phyloP scores from a whole-genome alignment of 2,888 invertebrate genomes.

The Salticus scenicus region DNA sequence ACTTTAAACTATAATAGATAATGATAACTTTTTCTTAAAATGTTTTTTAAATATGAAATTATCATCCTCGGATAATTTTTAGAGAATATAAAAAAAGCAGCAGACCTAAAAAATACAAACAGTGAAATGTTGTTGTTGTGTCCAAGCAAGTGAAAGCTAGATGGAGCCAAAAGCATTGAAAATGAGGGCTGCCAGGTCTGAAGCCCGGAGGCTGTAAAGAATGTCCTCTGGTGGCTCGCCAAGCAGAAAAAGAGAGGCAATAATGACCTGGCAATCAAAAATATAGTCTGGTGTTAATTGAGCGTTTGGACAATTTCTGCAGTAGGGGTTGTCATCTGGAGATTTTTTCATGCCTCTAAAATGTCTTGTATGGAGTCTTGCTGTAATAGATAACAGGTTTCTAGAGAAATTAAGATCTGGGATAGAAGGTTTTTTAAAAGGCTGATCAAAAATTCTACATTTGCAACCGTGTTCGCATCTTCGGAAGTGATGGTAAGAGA shows the following conservation, averaged over 20 bases:
- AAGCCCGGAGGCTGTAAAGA: too few relatives aligned
- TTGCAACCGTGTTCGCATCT: neutral
- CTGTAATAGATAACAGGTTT: neutral
- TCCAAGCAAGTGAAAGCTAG: too few relatives aligned
- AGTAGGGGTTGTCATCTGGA: neutral
- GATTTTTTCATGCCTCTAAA: neutral
- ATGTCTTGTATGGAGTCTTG: neutral
- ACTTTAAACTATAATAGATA: too few relatives aligned
- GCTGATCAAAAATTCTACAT: neutral
- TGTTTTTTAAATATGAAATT: too few relatives aligned
- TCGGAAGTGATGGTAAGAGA: neutral
- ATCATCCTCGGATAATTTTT: too few relatives aligned
- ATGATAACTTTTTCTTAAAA: too few relatives aligned
- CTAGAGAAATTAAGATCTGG: neutral
- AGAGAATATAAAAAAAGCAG: too few relatives aligned
- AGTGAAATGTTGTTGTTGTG: too few relatives aligned
- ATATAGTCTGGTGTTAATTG: neutral
- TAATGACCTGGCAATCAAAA: neutral
- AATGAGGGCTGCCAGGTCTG: too few relatives aligned
- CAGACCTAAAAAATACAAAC: too few relatives aligned
- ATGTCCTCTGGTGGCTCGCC: too few relatives aligned
- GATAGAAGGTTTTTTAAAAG: neutral
- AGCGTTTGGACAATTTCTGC: neutral
- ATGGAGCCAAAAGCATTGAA: too few relatives aligned
- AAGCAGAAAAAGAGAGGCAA: neutral